Percentiles rank a stretch among this genome's conserved stretches.
phyloP scores from a whole-genome alignment of 2,888 invertebrate species.

The Rhyacophila evoluta region DNA sequence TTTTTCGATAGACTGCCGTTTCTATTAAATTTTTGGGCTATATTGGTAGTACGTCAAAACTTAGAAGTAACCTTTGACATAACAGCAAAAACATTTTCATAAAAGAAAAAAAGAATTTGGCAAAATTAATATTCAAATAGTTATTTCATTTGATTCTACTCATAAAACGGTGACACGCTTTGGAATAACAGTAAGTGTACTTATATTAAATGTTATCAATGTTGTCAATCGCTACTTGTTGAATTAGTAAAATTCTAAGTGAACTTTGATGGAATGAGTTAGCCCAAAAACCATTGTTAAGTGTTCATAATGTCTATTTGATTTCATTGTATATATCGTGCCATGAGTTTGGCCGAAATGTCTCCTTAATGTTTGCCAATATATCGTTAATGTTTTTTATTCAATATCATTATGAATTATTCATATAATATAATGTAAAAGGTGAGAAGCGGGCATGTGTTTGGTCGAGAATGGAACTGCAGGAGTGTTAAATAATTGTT shows the following conservation, averaged over 20 bases:
- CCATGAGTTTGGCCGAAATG: slow-evolving; percentile 43
- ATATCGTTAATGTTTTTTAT: slow-evolving; percentile 34
- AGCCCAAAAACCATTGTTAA: slow-evolving; percentile 15
- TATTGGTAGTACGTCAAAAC: background rate
- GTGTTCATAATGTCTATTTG: slow-evolving; percentile 11
- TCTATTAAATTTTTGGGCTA: slow-evolving; percentile 6
- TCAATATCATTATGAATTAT: slow-evolving; percentile 25
- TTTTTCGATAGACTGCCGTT: background rate
- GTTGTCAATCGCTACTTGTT: background rate
- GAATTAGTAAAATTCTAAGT: background rate
- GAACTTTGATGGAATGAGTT: background rate
- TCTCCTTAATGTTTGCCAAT: slow-evolving; percentile 48
- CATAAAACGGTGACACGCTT: background rate
- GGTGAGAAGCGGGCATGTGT: slow-evolving; percentile 16
- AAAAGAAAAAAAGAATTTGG: background rate
- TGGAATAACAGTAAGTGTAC: slow-evolving; percentile 22
- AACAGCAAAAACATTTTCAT: background rate
- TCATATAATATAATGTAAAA: background rate
- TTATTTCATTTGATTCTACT: background rate
- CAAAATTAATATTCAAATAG: background rate
- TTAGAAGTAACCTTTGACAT: background rate
- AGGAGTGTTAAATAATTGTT: slow-evolving; percentile 47
- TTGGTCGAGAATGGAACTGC: slow-evolving; percentile 7
- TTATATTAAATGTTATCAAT: background rate
- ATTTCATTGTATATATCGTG: slow-evolving; percentile 43